Percentiles rank a stretch among this genome's conserved stretches.
Evolutionary conservation across 2,888 invertebrate species (phyloP).

Genomic region (Hartigia nigra): DNA sequence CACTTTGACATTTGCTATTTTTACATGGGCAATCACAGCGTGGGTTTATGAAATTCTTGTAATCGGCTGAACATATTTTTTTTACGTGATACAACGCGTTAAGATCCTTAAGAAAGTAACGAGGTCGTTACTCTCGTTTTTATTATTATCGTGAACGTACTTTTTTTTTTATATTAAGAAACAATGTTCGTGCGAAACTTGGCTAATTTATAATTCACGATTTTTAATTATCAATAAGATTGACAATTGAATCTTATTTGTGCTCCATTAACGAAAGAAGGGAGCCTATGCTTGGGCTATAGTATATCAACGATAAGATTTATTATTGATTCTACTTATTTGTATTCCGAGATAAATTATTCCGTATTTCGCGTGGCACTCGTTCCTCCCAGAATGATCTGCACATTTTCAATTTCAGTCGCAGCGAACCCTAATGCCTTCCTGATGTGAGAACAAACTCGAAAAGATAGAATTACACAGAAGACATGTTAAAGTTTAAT

Average conservation of each 20-base stretch:
- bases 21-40: neutral
- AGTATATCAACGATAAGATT: neutral
- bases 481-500: neutral
- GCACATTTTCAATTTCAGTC: constrained; percentile 1
- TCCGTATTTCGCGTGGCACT: neutral
- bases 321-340: neutral
- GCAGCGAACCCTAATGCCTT: neutral
- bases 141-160: neutral
- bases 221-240: too few relatives aligned
- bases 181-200: neutral
- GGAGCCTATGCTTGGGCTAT: neutral
- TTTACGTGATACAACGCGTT: neutral
- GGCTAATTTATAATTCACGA: neutral
- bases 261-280: neutral
- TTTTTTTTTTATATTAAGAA: neutral
- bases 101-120: neutral
- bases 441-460: constrained; percentile 3
- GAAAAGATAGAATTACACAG: neutral
- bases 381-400: neutral
- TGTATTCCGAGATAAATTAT: neutral
- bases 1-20: neutral
- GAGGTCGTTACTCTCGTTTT: neutral
- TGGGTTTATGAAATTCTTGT: neutral
- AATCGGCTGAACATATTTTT: neutral
- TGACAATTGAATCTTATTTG: neutral